A percentile compares a stretch with the other conserved stretches of the same genome.
Evolutionary conservation across 2,797 vertebrate genomes (phyloP).

Genomic region (Chelmon rostratus): DNA sequence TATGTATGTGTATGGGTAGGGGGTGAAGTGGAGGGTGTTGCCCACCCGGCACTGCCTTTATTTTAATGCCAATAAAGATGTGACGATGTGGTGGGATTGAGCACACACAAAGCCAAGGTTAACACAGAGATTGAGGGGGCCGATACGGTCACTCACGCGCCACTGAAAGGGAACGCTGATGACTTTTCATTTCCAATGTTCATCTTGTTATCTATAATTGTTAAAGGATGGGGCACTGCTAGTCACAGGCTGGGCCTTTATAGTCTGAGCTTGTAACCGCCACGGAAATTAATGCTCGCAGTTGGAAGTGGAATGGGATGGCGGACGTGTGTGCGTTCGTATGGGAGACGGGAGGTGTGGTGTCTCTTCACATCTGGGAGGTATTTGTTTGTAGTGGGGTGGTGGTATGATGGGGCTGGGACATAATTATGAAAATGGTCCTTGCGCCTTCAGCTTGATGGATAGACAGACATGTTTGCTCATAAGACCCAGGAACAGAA

Average conservation of each 20-base stretch:
- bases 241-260: constrained; percentile 57
- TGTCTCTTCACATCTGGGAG: constrained; percentile 15
- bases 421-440: constrained; percentile 68
- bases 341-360: constrained; percentile 11
- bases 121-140: constrained; percentile 70
- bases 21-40: constrained; percentile 3
- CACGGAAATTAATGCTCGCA: constrained; percentile 69
- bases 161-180: constrained; percentile 66
- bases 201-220: constrained; percentile 86
- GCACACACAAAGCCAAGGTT: constrained; percentile 74
- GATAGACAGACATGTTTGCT: constrained; percentile 45
- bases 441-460: constrained; percentile 48
- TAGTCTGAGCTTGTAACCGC: constrained; percentile 64
- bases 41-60: constrained; percentile 36
- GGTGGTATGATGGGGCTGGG: constrained; percentile 3
- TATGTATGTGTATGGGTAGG: not conserved
- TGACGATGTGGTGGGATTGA: constrained; percentile 33
- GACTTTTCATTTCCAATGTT: constrained; percentile 83
- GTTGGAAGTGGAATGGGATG: constrained; percentile 34
- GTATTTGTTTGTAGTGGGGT: constrained; percentile 2
- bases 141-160: constrained; percentile 64
- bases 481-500: constrained; percentile 46
- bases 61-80: constrained; percentile 62
- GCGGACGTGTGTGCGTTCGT: not conserved
- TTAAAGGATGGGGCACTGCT: constrained; percentile 66